phyloP scores from a whole-genome alignment of 2,113 vertebrate genomes.

The Cottus gobio region DNA sequence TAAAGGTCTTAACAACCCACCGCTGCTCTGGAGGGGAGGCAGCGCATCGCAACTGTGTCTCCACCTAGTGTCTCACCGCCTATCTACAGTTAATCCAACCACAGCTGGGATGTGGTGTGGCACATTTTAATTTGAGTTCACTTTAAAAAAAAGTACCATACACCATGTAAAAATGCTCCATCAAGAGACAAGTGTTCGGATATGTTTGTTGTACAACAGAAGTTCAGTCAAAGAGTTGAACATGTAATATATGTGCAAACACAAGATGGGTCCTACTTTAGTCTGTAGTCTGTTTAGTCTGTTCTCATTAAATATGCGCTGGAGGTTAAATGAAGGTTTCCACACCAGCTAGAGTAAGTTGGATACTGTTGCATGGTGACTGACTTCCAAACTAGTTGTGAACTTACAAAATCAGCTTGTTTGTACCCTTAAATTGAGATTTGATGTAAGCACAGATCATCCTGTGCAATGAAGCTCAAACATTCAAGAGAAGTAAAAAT shows the following conservation, averaged over 20 bases:
- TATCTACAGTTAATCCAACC: background rate
- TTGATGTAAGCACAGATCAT: background rate
- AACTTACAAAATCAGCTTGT: background rate
- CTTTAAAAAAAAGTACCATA: background rate
- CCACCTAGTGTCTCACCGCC: conserved; percentile 67
- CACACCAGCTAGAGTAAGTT: background rate
- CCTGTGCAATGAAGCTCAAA: too few species aligned
- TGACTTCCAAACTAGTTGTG: background rate
- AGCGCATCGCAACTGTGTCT: conserved; percentile 14
- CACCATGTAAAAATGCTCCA: background rate
- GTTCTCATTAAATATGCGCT: background rate
- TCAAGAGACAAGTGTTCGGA: too few species aligned
- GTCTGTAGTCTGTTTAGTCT: background rate
- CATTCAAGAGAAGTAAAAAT: background rate
- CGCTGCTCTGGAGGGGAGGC: background rate
- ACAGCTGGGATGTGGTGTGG: background rate
- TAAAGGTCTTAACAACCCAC: background rate
- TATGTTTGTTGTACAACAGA: background rate
- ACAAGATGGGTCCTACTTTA: background rate
- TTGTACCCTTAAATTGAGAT: background rate
- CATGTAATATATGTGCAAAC: background rate
- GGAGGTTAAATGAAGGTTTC: too few species aligned
- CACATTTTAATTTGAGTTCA: background rate
- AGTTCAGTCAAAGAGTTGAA: background rate
- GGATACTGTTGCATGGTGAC: background rate